Evolutionary conservation across 1,140 invertebrate genomes (phyloP).

Genomic region (Lasaia peninsularis): DNA sequence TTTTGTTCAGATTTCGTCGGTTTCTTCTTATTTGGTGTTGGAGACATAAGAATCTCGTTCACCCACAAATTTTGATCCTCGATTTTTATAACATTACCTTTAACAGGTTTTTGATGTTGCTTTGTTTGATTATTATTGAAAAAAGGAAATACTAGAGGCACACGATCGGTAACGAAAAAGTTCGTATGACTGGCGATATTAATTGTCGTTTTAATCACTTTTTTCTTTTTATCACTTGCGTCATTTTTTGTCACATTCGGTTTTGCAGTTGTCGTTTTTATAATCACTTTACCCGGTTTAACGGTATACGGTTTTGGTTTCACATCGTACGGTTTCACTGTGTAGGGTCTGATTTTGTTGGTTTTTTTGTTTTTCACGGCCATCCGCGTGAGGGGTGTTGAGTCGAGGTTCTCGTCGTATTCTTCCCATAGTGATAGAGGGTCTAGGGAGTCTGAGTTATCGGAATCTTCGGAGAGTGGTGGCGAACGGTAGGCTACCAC

Average conservation of each 20-base stretch:
- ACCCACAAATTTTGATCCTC: constrained; percentile 42
- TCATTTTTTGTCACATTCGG: background rate
- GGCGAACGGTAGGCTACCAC: constrained; percentile 39
- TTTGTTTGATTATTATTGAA: constrained; percentile 3
- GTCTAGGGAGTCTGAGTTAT: constrained; percentile 48
- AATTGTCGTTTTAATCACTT: constrained; percentile 61
- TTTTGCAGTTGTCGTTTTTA: constrained; percentile 24
- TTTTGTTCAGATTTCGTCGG: constrained; percentile 22
- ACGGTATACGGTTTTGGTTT: constrained; percentile 16
- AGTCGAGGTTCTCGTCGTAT: constrained; percentile 51
- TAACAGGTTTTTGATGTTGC: constrained; percentile 20
- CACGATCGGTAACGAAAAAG: constrained; percentile 57
- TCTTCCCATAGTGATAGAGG: constrained; percentile 54
- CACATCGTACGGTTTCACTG: background rate
- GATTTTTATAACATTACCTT: constrained; percentile 32
- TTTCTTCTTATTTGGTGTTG: constrained; percentile 26
- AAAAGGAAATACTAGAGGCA: constrained; percentile 19
- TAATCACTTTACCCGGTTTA: constrained; percentile 59
- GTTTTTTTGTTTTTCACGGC: constrained; percentile 11
- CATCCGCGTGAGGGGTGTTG: constrained; percentile 26
- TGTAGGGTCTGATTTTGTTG: background rate
- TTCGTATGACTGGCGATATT: constrained; percentile 67
- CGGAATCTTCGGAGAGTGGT: constrained; percentile 27
- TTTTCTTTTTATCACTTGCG: constrained; percentile 46
- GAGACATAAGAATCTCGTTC: constrained; percentile 26